Percentiles rank a stretch among this genome's conserved stretches.
These are phyloP conservation scores for Cottoperca gobio DNA, from an alignment of 2,797 vertebrate genomes.

Conservation along the genomic window DNA sequence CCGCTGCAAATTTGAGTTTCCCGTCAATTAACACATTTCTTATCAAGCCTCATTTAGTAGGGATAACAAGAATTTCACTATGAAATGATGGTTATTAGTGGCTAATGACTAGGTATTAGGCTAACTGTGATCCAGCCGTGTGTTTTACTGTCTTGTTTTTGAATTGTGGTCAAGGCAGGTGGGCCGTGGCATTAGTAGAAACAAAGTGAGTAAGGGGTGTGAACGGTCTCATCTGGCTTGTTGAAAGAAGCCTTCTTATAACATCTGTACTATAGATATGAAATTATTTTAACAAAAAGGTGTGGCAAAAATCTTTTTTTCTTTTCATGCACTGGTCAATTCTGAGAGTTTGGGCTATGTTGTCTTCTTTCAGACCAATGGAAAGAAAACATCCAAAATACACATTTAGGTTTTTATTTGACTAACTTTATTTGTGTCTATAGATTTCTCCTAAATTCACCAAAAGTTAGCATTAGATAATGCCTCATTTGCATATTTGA, in stretches of 20 bases:
- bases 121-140: conserved; percentile 27
- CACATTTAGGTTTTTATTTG: too few species aligned
- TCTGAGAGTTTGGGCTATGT: too few species aligned
- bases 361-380: too few species aligned
- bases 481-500: too few species aligned
- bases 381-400: too few species aligned
- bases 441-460: too few species aligned
- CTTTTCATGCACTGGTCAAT: too few species aligned
- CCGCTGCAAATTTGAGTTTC: conserved; percentile 59
- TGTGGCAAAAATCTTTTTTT: too few species aligned
- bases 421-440: too few species aligned
- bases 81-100: conserved; percentile 70
- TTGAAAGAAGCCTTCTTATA: conserved; percentile 8
- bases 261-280: conserved; percentile 15
- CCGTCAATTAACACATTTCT: conserved; percentile 72
- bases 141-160: conserved; percentile 59
- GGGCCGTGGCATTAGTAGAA: conserved; percentile 40
- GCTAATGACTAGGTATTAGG: conserved; percentile 67
- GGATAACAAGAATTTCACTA: conserved; percentile 71
- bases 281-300: not conserved
- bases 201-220: conserved; percentile 18
- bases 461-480: too few species aligned
- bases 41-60: conserved; percentile 80
- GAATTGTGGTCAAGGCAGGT: conserved; percentile 67
- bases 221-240: conserved; percentile 32